A percentile compares a stretch with the other conserved stretches of the same genome.
Conservation (phyloP, 2,113 vertebrate genomes). For the Platysteira castanea region DNA sequence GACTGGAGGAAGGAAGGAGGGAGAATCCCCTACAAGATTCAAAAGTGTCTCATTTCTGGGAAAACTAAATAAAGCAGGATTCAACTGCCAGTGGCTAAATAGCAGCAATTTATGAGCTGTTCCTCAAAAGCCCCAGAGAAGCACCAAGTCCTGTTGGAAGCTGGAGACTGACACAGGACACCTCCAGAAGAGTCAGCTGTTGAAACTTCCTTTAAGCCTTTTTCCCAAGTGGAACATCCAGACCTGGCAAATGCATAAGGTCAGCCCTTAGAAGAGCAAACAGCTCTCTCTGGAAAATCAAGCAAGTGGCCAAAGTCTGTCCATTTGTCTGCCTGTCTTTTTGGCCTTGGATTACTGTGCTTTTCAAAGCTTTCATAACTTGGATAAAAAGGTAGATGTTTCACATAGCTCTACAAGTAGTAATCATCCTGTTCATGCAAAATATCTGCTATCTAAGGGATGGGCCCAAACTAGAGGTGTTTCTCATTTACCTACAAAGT, state of each 20-base stretch:
- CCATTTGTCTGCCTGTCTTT: neutral
- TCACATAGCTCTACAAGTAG: neutral
- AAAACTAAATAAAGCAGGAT: neutral
- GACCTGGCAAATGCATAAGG: neutral
- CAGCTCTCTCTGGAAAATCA: neutral
- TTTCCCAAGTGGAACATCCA: neutral
- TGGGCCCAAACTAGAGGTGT: neutral
- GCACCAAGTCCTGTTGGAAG: neutral
- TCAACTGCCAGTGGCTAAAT: neutral
- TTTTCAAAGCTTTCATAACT: neutral
- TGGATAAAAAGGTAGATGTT: neutral
- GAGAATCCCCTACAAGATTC: neutral
- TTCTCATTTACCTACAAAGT: neutral
- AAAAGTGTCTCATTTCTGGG: neutral
- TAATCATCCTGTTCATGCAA: neutral
- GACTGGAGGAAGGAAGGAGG: neutral
- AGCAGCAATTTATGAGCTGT: neutral
- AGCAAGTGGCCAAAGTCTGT: neutral
- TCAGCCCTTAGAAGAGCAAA: neutral
- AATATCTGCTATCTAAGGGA: neutral
- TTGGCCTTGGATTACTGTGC: neutral
- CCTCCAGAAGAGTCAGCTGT: neutral
- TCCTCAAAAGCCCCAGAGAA: neutral
- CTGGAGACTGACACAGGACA: neutral
- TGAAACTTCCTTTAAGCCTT: neutral